Percentiles rank a stretch among this genome's conserved stretches.
phyloP scores from a whole-genome alignment of 37 sponge, comb jelly and placozoan genomes.

The Tethya wilhelma region DNA sequence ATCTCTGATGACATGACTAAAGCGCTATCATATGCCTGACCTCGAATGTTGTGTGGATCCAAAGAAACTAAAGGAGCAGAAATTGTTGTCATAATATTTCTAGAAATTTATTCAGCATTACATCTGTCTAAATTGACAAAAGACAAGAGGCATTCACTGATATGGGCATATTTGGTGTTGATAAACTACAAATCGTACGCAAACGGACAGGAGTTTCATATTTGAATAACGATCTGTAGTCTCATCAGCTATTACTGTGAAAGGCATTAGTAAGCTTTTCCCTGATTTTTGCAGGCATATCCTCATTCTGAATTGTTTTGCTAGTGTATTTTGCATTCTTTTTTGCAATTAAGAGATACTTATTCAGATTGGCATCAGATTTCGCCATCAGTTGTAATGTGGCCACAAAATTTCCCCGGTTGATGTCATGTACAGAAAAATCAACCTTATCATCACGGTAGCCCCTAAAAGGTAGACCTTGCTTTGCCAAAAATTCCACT shows the following conservation, averaged over 20 bases:
- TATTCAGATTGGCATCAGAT: conserved; percentile 19
- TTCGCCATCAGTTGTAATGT: conserved; percentile 35
- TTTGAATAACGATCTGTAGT: conserved; percentile 34
- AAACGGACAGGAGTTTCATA: conserved; percentile 42
- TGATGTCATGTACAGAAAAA: conserved; percentile 22
- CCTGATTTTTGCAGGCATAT: conserved; percentile 43
- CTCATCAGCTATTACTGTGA: conserved; percentile 61
- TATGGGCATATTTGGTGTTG: conserved; percentile 43
- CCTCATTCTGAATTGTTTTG: conserved; percentile 56
- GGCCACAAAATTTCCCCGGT: conserved; percentile 42
- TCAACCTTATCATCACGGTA: conserved; percentile 59
- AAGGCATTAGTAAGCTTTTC: conserved; percentile 29
- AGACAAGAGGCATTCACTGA: conserved; percentile 48
- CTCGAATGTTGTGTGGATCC: too few relatives aligned
- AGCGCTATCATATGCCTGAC: conserved; percentile 41
- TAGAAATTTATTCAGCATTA: conserved; percentile 39
- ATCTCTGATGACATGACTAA: conserved; percentile 31
- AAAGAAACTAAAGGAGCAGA: conserved; percentile 9
- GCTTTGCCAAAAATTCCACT: conserved; percentile 60
- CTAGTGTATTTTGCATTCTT: conserved; percentile 57
- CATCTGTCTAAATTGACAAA: conserved; percentile 55
- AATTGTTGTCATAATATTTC: conserved; percentile 7
- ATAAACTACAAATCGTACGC: conserved; percentile 55
- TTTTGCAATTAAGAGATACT: conserved; percentile 32
- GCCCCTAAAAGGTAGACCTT: conserved; percentile 47